Base-by-base conservation (phyloP, 23 tunicate genomes). In the Ciona savignyi region DNA sequence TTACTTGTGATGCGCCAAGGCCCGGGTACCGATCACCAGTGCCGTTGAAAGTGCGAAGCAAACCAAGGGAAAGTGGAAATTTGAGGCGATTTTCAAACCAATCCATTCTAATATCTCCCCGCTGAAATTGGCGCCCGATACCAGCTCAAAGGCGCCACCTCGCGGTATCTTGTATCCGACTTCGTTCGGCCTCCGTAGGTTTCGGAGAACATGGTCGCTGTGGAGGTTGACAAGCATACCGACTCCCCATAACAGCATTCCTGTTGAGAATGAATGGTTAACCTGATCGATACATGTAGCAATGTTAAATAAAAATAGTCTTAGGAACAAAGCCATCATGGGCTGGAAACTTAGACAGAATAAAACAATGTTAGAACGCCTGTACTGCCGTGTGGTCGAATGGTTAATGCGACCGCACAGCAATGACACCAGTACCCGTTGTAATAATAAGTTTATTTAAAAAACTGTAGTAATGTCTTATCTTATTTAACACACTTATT, bases 61-160 rank as follows among this genome's bases (percentile, higher is more conserved):
- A 34, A 62, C 51, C 63, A 77, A 30, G n/a, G 85, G 86, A 62
- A 80, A 6, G 4, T 61, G 80, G 51, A 86, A 86, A 28, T 63
- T 60, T 4, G 85, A 80, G 23, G 89, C 89, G 30, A 83, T 70
- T 4, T 77, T 77, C 22, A 83, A 56, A n/a, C 89, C 89, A 27
- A 33, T 33, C 89, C 82, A 83, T 62, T 83, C 89, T 1, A 83
- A 33, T 11, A 70, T 76, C 51, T 83, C 89, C 27, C 77, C 81
- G 64, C 69, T 76, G 33, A 49, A 83, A 68, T 83, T 77, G 21
- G 89, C 89, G 3, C 76, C 82, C n/a, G 89, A 83, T 1, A 83
- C 83, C 51, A 32, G 77, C 48, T 83, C 71, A 56, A 83, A 83
- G 27, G 67, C 26, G 23, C 89, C 89, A 69, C 89, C 83, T 26